Evolutionary conservation across 2,888 invertebrate species (phyloP).

Genomic region (Cantharis lateralis): DNA sequence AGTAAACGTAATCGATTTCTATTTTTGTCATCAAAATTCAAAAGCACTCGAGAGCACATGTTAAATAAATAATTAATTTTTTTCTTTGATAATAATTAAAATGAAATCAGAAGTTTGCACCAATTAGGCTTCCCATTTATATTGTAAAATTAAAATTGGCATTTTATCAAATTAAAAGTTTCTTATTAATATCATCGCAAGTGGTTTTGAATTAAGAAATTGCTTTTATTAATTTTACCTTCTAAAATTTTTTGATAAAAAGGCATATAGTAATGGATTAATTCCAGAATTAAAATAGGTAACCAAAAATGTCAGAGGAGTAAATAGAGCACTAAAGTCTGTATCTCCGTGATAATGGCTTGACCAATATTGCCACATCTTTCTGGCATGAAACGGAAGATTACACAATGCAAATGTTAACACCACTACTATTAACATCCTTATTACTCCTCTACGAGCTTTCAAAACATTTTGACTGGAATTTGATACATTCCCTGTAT

Average conservation of each 20-base stretch:
- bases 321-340: constrained; percentile 76
- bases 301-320: constrained; percentile 84
- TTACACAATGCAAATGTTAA: constrained; percentile 88
- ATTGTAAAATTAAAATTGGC: too few species aligned
- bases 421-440: constrained; percentile 87
- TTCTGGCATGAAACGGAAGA: constrained; percentile 85
- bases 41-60: neutral
- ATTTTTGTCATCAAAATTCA: neutral
- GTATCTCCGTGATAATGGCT: constrained; percentile 64
- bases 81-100: too few species aligned
- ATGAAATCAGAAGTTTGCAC: too few species aligned
- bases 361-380: constrained; percentile 84
- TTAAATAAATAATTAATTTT: neutral
- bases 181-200: neutral
- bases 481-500: constrained; percentile 61
- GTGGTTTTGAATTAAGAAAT: neutral
- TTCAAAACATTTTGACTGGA: constrained; percentile 77
- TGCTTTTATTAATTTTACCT: constrained; percentile 39
- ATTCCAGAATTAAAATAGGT: constrained; percentile 90
- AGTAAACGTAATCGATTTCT: neutral
- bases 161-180: too few species aligned
- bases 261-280: constrained; percentile 89
- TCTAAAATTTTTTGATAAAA: constrained; percentile 71
- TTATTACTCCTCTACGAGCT: constrained; percentile 83
- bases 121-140: too few species aligned